Base-by-base conservation (phyloP, 1,140 invertebrate species). In the Drosophila eugracilis region DNA sequence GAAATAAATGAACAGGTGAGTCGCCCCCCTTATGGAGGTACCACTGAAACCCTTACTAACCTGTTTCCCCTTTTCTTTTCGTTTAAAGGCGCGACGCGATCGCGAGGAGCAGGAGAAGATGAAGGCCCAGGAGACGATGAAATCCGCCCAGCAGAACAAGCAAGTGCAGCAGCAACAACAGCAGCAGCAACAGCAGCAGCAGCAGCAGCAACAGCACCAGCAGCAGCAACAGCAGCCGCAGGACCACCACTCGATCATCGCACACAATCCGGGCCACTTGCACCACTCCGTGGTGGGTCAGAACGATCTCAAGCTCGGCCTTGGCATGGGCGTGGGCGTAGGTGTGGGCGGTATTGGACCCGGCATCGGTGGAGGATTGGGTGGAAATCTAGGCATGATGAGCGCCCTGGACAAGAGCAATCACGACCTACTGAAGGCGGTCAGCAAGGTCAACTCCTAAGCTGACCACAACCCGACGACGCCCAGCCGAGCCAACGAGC, bases 1-100 rank as follows among this genome's bases (percentile, higher is more conserved):
- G 97, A 98, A 92, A 98, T 98, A 85, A 98, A 98, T 93, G 97
- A 98, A 90, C 97, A 98, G 91, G 97, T 92, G 63, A 67, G 74
- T 57, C 30, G 2, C n/a, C 44, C n/a, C 10, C 3, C 19, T n/a
- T n/a, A n/a, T n/a, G 9, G 10, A 4, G 30, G 15, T 15, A 12
- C 24, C n/a, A 1, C 30, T 19, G 15, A 30, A 30, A 39, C 39
- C 14, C 2, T n/a, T 6, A 28, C 36, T 42, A 10, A 34, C 54
- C 42, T 45, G 22, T 17, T 15, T 6, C 37, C n/a, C 30, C 45
- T 59, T 21, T 15, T 36, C 28, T 10, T 32, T 28, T 19, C 7
- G 15, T 17, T 6, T 37, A 0, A 22, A 92, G 91, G 91, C 97
- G 52, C 93, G 97, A 83, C 93, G 97, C 57, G 97, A 98, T 88